Conservation (phyloP, 2,113 vertebrate genomes). For the Nycticryphes semicollaris region DNA sequence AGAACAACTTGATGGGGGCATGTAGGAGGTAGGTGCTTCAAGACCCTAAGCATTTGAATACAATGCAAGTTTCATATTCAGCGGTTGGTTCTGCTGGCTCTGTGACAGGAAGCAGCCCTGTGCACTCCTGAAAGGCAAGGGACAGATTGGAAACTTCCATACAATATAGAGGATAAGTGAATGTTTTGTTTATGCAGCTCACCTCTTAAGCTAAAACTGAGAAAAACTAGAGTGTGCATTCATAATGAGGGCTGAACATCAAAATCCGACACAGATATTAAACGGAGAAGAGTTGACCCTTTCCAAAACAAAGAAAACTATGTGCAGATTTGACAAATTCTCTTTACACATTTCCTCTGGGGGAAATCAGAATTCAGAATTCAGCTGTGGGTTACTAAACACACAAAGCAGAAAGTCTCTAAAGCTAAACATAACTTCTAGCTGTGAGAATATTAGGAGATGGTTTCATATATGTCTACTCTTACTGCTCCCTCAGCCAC, state of each 20-base stretch:
- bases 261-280: not conserved
- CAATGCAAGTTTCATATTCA: not conserved
- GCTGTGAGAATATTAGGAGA: not conserved
- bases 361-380: not conserved
- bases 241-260: not conserved
- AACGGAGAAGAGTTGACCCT: not conserved
- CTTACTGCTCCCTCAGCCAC: not conserved
- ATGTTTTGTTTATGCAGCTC: not conserved
- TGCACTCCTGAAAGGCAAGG: not conserved
- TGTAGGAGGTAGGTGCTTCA: not conserved
- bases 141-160: slow-evolving; percentile 41
- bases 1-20: not conserved
- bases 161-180: slow-evolving; percentile 1
- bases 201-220: not conserved
- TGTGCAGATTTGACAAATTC: not conserved
- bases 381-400: not conserved
- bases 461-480: not conserved
- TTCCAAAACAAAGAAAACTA: not conserved
- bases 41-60: not conserved
- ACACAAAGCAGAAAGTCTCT: not conserved
- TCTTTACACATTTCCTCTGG: not conserved
- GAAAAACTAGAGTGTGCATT: not conserved
- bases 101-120: not conserved
- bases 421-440: not conserved
- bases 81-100: not conserved